These are phyloP conservation scores for Muricea muricata DNA, from an alignment of 92 coral and sea anemone species.

Conservation along the genomic window DNA sequence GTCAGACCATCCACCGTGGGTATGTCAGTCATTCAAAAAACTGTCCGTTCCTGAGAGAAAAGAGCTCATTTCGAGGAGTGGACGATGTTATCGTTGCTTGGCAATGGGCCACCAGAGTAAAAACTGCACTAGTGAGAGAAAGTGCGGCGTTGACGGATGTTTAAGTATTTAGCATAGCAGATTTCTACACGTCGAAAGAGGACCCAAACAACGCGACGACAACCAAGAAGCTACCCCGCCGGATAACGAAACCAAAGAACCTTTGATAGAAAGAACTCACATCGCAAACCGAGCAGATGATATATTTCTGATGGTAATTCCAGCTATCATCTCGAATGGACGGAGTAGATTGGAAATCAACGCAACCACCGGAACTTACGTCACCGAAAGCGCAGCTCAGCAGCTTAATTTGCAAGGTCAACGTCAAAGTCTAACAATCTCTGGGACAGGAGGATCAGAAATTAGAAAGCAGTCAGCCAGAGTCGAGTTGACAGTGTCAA, in stretches of 20 bases:
- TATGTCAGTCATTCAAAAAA: background rate
- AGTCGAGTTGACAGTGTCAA: conserved; percentile 22
- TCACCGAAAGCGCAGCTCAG: conserved; percentile 53
- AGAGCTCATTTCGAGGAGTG: background rate
- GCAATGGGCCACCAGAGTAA: too few relatives aligned
- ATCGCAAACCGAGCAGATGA: background rate
- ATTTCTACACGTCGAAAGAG: too few relatives aligned
- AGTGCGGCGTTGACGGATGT: too few relatives aligned
- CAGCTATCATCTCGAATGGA: conserved; percentile 39
- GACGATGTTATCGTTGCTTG: background rate
- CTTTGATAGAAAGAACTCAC: conserved; percentile 24
- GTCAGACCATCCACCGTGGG: conserved; percentile 11
- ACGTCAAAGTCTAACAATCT: conserved; percentile 32
- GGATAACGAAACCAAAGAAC: too few relatives aligned
- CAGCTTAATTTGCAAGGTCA: conserved; percentile 47
- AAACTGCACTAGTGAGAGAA: too few relatives aligned
- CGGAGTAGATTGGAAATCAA: conserved; percentile 47
- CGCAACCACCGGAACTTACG: conserved; percentile 60
- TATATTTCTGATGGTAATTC: conserved; percentile 39
- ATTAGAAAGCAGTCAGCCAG: background rate
- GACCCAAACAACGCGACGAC: too few relatives aligned
- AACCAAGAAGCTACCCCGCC: too few relatives aligned
- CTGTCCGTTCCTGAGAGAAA: background rate
- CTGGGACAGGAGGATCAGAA: conserved; percentile 38
- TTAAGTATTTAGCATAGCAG: too few relatives aligned